Evolutionary conservation across 23 tunicate species (phyloP), one percentile per base, ranked within the genome.

Genomic region (Trididemnum miniatum): DNA sequence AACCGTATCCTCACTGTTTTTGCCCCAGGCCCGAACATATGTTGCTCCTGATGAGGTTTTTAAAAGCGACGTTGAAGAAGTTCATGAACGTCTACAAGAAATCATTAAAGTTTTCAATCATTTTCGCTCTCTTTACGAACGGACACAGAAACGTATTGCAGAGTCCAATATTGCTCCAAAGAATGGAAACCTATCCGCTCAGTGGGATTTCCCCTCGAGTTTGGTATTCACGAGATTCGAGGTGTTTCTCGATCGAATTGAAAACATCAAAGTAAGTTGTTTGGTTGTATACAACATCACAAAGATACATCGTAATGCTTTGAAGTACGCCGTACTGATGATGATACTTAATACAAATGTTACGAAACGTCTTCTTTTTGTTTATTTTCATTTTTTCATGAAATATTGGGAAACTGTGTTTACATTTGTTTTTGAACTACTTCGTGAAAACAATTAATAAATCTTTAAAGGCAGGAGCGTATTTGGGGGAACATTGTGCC

Each of bases 141-240:
- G 81, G n/a, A 76, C 91, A 36, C 82, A 85, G 31, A 65, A 34
- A n/a, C 77, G 71, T 51, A 86, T 77, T 20, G 51, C 65, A 40
- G 77, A 44, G 15, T 1, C n/a, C 30, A 80, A 50, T 54, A 66
- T 31, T 35, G 20, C 82, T 0, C 83, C 51, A 64, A 85, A 59
- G 76, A 84, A 76, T 52, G 84, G 88, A 59, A 82, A 59, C 80
- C 51, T 89, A 50, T 18, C 49, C 23, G 24, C 44, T 0, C 57
- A 87, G 30, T 92, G 97, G 97, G 97, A 92, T 65, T 92, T 92
- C 51, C 97, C 97, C 26, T 78, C 97, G 7, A 83, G 86, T 63
- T 78, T 92, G 88, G 88, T 87, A 7, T 92, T 92, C 79, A 92
- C 92, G 9, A 78, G 85, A 78, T 87, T 89, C 20, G 92, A 92